Evolutionary conservation across 2,797 vertebrate species (phyloP).

Genomic region (Ctenosaura bakeri): DNA sequence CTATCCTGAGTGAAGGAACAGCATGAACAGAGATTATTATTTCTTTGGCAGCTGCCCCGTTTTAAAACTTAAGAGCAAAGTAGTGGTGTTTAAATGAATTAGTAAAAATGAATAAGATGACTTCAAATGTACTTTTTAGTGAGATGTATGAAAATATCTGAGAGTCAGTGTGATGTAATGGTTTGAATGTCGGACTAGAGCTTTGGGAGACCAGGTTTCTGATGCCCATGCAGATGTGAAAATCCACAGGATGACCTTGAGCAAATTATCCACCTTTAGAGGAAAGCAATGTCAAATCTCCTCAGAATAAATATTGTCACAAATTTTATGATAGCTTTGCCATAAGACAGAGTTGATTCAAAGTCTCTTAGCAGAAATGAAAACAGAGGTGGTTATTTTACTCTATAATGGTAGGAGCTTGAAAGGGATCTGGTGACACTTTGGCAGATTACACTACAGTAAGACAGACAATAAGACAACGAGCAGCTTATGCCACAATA

Average conservation of each 20-base stretch:
- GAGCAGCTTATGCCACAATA: constrained; percentile 11
- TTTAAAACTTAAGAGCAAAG: background rate
- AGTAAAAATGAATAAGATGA: background rate
- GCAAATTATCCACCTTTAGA: too few relatives aligned
- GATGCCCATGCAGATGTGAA: too few relatives aligned
- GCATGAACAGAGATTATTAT: background rate
- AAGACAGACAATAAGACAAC: background rate
- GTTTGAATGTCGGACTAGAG: too few relatives aligned
- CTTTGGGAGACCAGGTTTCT: too few relatives aligned
- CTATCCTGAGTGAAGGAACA: background rate
- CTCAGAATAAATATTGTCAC: too few relatives aligned
- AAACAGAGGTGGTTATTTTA: background rate
- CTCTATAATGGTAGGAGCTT: background rate
- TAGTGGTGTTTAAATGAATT: background rate
- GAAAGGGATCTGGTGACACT: background rate
- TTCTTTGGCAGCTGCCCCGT: background rate
- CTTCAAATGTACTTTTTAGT: background rate
- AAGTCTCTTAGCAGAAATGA: too few relatives aligned
- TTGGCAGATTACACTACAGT: background rate
- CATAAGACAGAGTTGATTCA: too few relatives aligned
- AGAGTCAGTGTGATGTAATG: too few relatives aligned
- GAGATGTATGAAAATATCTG: background rate
- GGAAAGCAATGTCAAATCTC: too few relatives aligned
- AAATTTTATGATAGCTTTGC: too few relatives aligned
- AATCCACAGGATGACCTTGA: too few relatives aligned